phyloP scores from a whole-genome alignment of 2,888 invertebrate species.

The Volucella inanis region DNA sequence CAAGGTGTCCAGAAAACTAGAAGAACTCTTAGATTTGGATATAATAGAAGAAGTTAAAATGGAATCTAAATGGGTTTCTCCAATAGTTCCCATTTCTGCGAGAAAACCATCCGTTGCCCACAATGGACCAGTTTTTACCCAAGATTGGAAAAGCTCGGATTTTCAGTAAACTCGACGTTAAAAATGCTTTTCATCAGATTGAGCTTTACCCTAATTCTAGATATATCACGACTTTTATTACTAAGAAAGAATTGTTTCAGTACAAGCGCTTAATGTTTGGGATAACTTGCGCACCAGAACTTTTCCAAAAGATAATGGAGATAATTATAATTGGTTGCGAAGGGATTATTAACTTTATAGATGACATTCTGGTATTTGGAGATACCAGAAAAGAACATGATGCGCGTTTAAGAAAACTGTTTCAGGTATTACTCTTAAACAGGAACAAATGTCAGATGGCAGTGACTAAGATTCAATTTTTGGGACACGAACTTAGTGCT shows the following conservation, averaged over 20 bases:
- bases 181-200: constrained; percentile 80
- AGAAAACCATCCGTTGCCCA: constrained; percentile 55
- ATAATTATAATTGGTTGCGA: constrained; percentile 78
- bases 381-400: no score
- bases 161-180: constrained; percentile 79
- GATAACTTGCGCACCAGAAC: constrained; percentile 81
- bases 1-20: constrained; percentile 37
- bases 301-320: constrained; percentile 81
- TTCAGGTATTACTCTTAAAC: constrained; percentile 29
- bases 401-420: constrained; percentile 20
- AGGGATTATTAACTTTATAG: constrained; percentile 79
- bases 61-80: constrained; percentile 45
- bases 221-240: constrained; percentile 80
- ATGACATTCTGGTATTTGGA: no score
- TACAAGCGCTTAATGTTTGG: constrained; percentile 82
- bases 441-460: constrained; percentile 32
- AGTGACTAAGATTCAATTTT: constrained; percentile 75
- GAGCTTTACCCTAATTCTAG: constrained; percentile 76
- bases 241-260: constrained; percentile 78
- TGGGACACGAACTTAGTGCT: constrained; percentile 77
- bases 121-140: constrained; percentile 53
- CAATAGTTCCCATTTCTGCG: constrained; percentile 36
- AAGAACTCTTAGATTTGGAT: constrained; percentile 43
- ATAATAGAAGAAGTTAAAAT: constrained; percentile 37
- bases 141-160: constrained; percentile 54